These are phyloP conservation scores for human (Homo sapiens) DNA, from an alignment of 2,113 vertebrate species.

Conservation along the genomic window GRCh38 chr16:56180501-56181000, in stretches of 20 bases:
- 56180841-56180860: neutral
- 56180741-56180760: neutral
- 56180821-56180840: neutral
- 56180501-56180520: neutral
- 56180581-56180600: neutral
- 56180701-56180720: neutral
- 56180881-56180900: neutral
- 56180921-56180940: neutral
- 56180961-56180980: neutral
- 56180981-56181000: neutral
- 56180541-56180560: neutral
- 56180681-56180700: neutral
- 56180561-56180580: neutral
- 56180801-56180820: no score
- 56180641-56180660: neutral
- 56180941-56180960: neutral
- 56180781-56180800: no score
- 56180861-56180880: conserved; percentile 8
- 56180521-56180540: neutral
- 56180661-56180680: neutral
- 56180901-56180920: neutral
- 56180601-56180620: neutral
- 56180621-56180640: neutral
- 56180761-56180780: neutral
- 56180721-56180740: neutral